Evolutionary conservation across 2,113 vertebrate species (phyloP).

Genomic region (Coracopsis vasa): DNA sequence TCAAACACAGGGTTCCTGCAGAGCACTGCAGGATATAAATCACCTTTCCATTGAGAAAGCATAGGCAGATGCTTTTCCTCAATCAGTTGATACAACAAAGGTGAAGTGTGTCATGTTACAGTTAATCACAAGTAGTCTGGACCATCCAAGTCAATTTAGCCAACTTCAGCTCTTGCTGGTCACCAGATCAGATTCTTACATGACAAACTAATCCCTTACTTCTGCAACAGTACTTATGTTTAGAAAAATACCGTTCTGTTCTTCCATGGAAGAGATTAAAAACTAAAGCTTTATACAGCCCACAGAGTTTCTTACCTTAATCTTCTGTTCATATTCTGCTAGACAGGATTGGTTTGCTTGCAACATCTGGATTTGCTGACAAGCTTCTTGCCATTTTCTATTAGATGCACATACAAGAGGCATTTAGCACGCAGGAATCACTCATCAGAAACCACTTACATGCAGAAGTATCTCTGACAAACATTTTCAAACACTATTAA

Average conservation of each 20-base stretch:
- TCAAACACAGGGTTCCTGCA: background rate
- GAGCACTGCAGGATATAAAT: background rate
- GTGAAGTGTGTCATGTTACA: background rate
- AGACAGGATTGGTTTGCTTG: conserved; percentile 81
- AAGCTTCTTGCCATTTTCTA: conserved; percentile 89
- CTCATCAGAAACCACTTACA: background rate
- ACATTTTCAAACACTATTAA: background rate
- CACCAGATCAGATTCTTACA: background rate
- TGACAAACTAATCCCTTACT: background rate
- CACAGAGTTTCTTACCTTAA: conserved; percentile 79
- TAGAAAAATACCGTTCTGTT: background rate
- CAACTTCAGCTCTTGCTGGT: background rate
- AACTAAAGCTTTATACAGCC: background rate
- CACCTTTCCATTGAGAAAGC: background rate
- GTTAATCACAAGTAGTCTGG: background rate
- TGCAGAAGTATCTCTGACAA: background rate
- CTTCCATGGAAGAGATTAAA: background rate
- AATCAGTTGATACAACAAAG: background rate
- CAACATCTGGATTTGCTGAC: conserved; percentile 80
- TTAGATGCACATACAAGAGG: background rate
- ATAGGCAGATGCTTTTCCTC: background rate
- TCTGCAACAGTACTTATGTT: background rate
- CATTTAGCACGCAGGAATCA: background rate
- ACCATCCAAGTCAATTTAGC: background rate
- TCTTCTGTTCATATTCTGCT: conserved; percentile 85